Evolutionary conservation across 2,888 invertebrate genomes (phyloP).

Genomic region (Chymomyza amoena): DNA sequence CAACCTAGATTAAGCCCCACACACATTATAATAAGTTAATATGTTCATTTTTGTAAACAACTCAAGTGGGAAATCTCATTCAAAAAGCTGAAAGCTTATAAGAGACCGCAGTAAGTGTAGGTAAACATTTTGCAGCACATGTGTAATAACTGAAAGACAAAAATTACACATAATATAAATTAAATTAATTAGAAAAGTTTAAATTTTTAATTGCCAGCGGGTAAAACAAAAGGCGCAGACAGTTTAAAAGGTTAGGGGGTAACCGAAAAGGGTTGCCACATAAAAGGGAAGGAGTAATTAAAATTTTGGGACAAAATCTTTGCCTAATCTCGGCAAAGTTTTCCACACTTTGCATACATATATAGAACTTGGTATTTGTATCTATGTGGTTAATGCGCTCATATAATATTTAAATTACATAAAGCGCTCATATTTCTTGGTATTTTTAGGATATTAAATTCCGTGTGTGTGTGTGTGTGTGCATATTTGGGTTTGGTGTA

Average conservation of each 20-base stretch:
- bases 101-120: neutral
- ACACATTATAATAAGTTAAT: neutral
- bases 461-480: neutral
- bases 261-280: slow-evolving; percentile 6
- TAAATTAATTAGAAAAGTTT: slow-evolving; percentile 67
- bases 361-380: neutral
- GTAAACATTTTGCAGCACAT: neutral
- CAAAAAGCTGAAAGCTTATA: neutral
- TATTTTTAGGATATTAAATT: too few species aligned
- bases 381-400: neutral
- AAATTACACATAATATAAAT: slow-evolving; percentile 51
- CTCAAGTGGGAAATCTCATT: neutral
- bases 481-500: neutral
- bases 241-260: neutral
- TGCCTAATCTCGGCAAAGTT: slow-evolving; percentile 48
- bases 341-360: slow-evolving; percentile 27
- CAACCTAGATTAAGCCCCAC: neutral
- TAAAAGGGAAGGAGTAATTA: slow-evolving; percentile 43
- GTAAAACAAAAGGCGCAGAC: slow-evolving; percentile 3
- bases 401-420: neutral
- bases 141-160: neutral
- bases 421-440: neutral
- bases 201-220: slow-evolving; percentile 45
- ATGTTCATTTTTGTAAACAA: neutral
- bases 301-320: slow-evolving; percentile 47